These are phyloP conservation scores for Pseudococcus jackbeardsleyi DNA, from an alignment of 2,888 invertebrate genomes.

Conservation along the genomic window DNA sequence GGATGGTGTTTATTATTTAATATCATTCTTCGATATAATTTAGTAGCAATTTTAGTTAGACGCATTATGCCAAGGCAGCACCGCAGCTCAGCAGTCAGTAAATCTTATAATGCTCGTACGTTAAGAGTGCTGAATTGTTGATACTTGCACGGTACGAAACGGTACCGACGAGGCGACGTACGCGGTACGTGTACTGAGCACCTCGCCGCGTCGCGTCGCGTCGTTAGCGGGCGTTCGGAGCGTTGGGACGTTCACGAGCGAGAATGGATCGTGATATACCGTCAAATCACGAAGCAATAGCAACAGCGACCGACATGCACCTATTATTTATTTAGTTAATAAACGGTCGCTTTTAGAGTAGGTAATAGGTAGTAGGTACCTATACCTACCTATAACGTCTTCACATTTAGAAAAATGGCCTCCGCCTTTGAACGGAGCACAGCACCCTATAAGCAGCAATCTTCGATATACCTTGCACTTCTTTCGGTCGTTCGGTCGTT, in stretches of 20 bases:
- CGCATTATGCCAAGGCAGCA: background rate
- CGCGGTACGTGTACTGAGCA: constrained; percentile 12
- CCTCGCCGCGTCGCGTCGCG: no score
- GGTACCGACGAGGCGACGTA: background rate
- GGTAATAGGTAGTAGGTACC: no score
- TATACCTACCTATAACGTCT: no score
- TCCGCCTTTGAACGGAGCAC: constrained; percentile 13
- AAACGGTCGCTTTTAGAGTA: constrained; percentile 49
- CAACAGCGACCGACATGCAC: background rate
- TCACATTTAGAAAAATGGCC: constrained; percentile 60
- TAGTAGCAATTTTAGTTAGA: constrained; percentile 58
- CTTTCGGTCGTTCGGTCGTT: background rate
- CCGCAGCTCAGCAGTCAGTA: constrained; percentile 7
- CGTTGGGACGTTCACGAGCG: background rate
- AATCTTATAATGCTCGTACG: constrained; percentile 24
- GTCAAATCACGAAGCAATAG: constrained; percentile 60
- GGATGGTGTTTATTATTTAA: background rate
- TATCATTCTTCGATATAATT: constrained; percentile 62
- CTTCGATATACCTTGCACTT: background rate
- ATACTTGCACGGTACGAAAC: background rate
- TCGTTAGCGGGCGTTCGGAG: background rate
- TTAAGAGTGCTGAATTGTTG: no score
- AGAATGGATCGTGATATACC: constrained; percentile 50
- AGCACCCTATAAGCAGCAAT: background rate
- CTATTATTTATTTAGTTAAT: constrained; percentile 63